Conservation (phyloP, 2,113 vertebrate genomes). For the Nerophis ophidion region DNA sequence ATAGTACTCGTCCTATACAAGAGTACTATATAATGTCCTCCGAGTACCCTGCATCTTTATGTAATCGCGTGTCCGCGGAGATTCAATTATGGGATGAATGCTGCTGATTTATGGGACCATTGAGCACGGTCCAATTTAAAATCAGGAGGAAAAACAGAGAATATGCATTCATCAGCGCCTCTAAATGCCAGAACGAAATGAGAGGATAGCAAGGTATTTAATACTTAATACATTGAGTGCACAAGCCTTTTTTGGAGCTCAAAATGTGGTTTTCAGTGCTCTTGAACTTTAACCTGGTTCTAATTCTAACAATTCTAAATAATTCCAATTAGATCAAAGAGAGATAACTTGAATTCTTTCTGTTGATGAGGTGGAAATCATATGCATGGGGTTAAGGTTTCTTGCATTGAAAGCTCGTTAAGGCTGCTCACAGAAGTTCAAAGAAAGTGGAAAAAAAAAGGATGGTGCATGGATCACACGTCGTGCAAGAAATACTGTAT, state of each 20-base stretch:
- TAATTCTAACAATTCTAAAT: conserved; percentile 40
- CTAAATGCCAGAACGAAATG: conserved; percentile 37
- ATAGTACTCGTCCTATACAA: conserved; percentile 10
- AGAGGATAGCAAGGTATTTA: conserved; percentile 24
- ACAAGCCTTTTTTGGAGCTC: conserved; percentile 1
- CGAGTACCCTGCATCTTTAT: conserved; percentile 46
- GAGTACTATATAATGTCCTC: conserved; percentile 24
- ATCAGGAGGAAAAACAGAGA: conserved; percentile 41
- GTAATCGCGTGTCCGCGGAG: conserved; percentile 36
- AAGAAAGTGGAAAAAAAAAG: conserved; percentile 8
- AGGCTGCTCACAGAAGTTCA: conserved; percentile 26
- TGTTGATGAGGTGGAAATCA: conserved; percentile 61
- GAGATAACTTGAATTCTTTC: conserved; percentile 43
- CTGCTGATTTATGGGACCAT: conserved; percentile 46
- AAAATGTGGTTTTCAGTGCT: conserved; percentile 38
- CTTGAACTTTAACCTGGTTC: conserved; percentile 56
- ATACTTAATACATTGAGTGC: conserved; percentile 22
- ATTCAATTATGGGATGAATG: conserved; percentile 53
- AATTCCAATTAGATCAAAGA: conserved; percentile 58
- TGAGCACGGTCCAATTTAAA: conserved; percentile 30
- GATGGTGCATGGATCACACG: conserved; percentile 24
- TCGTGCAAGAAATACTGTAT: conserved; percentile 24
- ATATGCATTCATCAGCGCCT: conserved; percentile 34
- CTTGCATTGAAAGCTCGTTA: conserved; percentile 59
- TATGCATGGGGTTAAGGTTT: conserved; percentile 40